These are phyloP conservation scores for Molossus alvarezi DNA, from an alignment of 2,797 vertebrate species.

Conservation along the genomic window DNA sequence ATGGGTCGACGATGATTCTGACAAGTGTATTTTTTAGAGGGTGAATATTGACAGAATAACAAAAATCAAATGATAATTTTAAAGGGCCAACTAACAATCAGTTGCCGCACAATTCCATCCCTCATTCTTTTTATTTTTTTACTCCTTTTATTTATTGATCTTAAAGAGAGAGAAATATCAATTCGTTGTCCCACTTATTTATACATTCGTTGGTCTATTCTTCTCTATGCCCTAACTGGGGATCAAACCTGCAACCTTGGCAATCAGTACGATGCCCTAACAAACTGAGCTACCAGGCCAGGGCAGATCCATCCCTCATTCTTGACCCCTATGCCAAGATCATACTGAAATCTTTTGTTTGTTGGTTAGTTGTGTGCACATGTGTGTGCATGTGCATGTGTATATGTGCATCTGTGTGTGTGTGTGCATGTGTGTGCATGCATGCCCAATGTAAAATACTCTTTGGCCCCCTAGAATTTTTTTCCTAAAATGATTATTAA, in stretches of 20 bases:
- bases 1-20: neutral
- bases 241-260: neutral
- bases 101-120: neutral
- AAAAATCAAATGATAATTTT: slow-evolving; percentile 44
- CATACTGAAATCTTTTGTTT: neutral
- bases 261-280: neutral
- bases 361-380: neutral
- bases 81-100: neutral
- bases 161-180: neutral
- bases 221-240: neutral
- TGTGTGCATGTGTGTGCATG: neutral
- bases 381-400: neutral
- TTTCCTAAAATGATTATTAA: slow-evolving; percentile 35
- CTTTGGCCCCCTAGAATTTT: neutral
- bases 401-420: no score
- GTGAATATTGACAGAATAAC: neutral
- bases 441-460: neutral
- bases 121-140: neutral
- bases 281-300: neutral
- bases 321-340: neutral
- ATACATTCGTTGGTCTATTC: neutral
- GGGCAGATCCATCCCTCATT: neutral
- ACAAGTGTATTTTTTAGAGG: neutral
- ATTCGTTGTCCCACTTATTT: neutral
- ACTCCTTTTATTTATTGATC: neutral